These are phyloP conservation scores for Sitta carolinensis DNA, from an alignment of 2,797 vertebrate genomes.

Conservation along the genomic window DNA sequence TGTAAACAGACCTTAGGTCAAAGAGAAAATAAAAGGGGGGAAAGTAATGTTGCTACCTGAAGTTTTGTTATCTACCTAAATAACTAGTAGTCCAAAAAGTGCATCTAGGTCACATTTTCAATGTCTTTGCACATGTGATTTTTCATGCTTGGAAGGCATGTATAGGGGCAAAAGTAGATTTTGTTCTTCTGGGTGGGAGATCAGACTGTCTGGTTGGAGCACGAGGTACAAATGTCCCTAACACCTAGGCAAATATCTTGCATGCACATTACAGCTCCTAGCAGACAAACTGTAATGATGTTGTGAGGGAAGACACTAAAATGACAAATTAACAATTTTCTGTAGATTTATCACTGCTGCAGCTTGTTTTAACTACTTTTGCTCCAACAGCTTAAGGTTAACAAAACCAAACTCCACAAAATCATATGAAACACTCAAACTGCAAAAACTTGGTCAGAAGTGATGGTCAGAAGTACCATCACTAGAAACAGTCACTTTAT, in stretches of 20 bases:
- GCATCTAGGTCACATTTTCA: not conserved
- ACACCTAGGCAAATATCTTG: not conserved
- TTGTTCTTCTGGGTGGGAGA: not conserved
- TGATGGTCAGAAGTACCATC: not conserved
- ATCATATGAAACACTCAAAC: not conserved
- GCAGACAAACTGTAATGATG: not conserved
- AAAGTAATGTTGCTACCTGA: not conserved
- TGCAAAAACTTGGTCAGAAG: not conserved
- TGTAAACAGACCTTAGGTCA: not conserved
- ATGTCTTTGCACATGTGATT: not conserved
- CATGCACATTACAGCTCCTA: not conserved
- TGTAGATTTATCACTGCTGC: not conserved
- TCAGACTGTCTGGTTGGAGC: not conserved
- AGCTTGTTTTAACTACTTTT: not conserved
- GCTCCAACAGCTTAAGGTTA: not conserved
- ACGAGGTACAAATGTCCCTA: not conserved
- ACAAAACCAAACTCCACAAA: not conserved
- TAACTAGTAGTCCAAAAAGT: not conserved
- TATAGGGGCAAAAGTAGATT: not conserved
- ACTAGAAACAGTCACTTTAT: not conserved
- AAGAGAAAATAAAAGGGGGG: not conserved
- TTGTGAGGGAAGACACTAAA: not conserved
- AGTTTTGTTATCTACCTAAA: not conserved
- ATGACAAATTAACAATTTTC: not conserved
- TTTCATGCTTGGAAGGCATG: not conserved